Percentiles rank a stretch among this genome's conserved stretches.
Conservation (phyloP, 1,140 invertebrate species). For the Alviniconcha marisindica region DNA sequence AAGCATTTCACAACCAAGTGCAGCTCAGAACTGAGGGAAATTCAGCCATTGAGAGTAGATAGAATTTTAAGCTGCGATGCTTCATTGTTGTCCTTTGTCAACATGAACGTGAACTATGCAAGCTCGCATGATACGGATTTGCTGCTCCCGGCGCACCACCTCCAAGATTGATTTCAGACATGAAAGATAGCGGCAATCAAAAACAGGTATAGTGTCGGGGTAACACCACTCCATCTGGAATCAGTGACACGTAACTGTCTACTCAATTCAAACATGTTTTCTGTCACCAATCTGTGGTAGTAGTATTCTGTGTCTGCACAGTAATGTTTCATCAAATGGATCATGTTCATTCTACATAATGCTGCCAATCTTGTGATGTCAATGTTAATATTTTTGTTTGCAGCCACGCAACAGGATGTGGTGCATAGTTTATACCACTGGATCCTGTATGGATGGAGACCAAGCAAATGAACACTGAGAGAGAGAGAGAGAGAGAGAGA, state of each 20-base stretch:
- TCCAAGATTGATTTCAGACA: no score
- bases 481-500: background rate
- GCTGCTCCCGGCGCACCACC: no score
- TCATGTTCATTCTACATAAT: background rate
- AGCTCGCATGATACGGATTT: no score
- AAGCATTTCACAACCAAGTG: no score
- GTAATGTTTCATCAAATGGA: background rate
- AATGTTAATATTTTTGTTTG: conserved; percentile 43
- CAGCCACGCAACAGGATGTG: conserved; percentile 57
- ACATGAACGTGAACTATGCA: no score
- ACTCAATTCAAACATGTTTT: background rate
- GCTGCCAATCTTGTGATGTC: background rate
- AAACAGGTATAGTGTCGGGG: background rate
- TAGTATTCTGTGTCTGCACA: background rate
- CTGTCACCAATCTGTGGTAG: background rate
- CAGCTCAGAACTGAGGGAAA: no score
- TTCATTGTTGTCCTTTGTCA: no score
- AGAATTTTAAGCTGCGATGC: no score
- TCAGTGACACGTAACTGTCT: background rate
- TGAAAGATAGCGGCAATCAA: no score
- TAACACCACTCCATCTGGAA: background rate
- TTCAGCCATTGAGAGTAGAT: no score
- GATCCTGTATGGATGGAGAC: conserved; percentile 66
- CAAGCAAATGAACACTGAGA: background rate
- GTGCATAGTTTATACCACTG: conserved; percentile 66